A percentile compares a stretch with the other conserved stretches of the same genome.
phyloP scores from a whole-genome alignment of 2,888 invertebrate species.

The Julus scanicus region DNA sequence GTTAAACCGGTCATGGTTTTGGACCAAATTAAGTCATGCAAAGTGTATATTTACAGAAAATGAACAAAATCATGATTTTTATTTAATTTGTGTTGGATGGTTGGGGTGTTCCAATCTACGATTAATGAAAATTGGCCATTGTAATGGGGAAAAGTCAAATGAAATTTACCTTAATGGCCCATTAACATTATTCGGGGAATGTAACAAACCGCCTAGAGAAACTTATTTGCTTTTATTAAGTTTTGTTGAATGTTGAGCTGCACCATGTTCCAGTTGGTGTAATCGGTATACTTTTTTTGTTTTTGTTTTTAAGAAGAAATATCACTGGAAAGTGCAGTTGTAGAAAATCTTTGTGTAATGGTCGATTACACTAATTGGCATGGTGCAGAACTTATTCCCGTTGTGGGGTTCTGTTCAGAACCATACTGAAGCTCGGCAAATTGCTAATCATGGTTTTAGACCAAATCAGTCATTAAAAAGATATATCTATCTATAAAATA shows the following conservation, averaged over 20 bases:
- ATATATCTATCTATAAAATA: neutral
- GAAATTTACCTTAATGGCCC: too few species aligned
- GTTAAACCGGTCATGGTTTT: neutral
- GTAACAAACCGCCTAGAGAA: too few species aligned
- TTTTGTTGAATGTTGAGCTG: too few species aligned
- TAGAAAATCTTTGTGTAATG: too few species aligned
- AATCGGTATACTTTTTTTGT: too few species aligned
- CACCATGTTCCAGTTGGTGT: too few species aligned
- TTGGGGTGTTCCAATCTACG: neutral
- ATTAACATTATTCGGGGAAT: too few species aligned
- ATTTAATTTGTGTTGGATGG: neutral
- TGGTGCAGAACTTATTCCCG: neutral
- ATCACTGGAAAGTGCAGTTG: too few species aligned
- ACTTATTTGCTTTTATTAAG: too few species aligned
- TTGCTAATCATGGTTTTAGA: conserved; percentile 22
- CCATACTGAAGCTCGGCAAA: neutral
- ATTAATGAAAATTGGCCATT: neutral
- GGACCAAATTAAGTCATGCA: neutral
- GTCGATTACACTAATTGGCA: neutral
- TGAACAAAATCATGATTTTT: neutral
- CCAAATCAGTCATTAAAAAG: conserved; percentile 15
- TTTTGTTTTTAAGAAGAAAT: too few species aligned
- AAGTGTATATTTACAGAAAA: neutral
- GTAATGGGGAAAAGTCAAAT: too few species aligned
- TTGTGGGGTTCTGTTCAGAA: neutral